Conservation (phyloP, 2,113 vertebrate species). For the Ascaphus truei region DNA sequence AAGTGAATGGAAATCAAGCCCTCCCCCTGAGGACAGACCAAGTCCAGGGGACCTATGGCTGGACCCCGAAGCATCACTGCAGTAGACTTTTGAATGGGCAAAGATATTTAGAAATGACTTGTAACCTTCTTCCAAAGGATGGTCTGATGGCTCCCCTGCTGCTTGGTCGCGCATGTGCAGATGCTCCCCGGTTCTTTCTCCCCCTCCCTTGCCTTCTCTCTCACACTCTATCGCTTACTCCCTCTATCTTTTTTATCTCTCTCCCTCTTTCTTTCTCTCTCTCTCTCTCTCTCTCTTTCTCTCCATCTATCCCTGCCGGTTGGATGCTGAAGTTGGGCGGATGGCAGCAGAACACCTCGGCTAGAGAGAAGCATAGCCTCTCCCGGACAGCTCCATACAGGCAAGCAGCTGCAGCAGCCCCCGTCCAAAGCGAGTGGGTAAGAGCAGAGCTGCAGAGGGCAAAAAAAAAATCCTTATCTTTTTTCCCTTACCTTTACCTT, state of each 20-base stretch:
- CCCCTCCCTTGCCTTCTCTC: neutral
- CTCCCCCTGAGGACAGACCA: too few species aligned
- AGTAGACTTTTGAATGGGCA: neutral
- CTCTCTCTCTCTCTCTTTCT: constrained; percentile 8
- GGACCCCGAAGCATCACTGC: neutral
- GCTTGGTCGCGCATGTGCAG: constrained; percentile 1
- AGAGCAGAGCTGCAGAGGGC: constrained; percentile 33
- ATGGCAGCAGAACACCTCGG: constrained; percentile 55
- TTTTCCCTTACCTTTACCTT: neutral
- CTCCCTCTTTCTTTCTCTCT: neutral
- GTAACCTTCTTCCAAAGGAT: constrained; percentile 23
- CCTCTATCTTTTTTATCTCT: neutral
- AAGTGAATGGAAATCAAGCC: too few species aligned
- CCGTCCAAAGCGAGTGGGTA: constrained; percentile 55
- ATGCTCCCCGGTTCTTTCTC: neutral
- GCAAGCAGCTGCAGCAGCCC: constrained; percentile 49
- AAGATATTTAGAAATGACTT: constrained; percentile 24
- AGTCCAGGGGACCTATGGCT: too few species aligned
- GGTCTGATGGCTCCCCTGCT: constrained; percentile 21
- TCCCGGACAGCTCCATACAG: constrained; percentile 1
- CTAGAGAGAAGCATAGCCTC: constrained; percentile 45
- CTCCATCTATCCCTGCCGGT: constrained; percentile 49
- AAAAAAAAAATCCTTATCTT: too few species aligned
- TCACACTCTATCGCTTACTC: neutral
- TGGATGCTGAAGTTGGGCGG: constrained; percentile 70